Evolutionary conservation across 1,140 invertebrate species (phyloP).

Genomic region (Steinernema feltiae): DNA sequence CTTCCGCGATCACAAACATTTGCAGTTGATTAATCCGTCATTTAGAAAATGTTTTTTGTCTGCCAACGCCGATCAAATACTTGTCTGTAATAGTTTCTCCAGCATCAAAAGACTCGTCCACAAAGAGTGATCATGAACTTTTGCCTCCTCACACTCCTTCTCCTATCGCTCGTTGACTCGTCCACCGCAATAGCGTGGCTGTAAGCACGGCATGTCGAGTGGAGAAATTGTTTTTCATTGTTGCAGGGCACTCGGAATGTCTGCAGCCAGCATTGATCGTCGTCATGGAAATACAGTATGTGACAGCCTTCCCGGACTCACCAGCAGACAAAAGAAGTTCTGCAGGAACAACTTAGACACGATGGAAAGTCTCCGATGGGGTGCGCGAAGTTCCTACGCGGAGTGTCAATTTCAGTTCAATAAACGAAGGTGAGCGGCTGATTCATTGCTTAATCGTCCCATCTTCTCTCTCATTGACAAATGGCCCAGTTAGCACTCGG

Average conservation of each 20-base stretch:
- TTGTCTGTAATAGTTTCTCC: neutral
- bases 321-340: conserved; percentile 39
- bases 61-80: neutral
- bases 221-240: neutral
- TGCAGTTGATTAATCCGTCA: neutral
- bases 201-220: neutral
- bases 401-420: conserved; percentile 53
- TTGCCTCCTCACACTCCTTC: neutral
- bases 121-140: neutral
- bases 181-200: neutral
- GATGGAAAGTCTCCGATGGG: conserved; percentile 43
- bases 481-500: conserved; percentile 9
- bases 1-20: neutral
- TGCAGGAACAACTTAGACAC: conserved; percentile 46
- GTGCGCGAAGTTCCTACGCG: conserved; percentile 38
- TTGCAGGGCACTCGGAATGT: neutral
- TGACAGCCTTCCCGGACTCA: conserved; percentile 36
- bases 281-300: conserved; percentile 20
- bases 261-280: neutral
- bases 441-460: neutral
- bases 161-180: neutral
- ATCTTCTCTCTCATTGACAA: neutral
- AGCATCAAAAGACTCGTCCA: neutral
- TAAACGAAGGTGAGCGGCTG: conserved; percentile 30
- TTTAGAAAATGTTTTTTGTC: neutral